Conservation (phyloP, 2,888 invertebrate species). For the Apeira syringaria region DNA sequence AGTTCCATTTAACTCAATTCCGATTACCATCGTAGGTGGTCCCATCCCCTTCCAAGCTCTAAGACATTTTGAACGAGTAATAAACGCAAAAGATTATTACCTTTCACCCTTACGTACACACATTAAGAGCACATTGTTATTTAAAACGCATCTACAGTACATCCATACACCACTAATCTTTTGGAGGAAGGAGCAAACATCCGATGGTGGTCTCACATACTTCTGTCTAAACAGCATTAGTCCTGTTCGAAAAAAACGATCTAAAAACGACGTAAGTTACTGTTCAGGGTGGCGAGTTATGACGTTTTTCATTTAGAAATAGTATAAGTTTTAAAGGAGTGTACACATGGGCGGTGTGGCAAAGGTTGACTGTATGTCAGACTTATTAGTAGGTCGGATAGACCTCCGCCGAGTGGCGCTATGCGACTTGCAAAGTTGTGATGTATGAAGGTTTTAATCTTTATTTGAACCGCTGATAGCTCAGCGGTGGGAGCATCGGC, state of each 20-base stretch:
- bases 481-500: too few relatives aligned
- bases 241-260: slow-evolving; percentile 35
- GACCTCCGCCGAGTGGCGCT: slow-evolving; percentile 78
- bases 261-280: slow-evolving; percentile 43
- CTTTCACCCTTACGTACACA: slow-evolving; percentile 42
- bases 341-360: slow-evolving; percentile 60
- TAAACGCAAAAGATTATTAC: slow-evolving; percentile 21
- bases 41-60: slow-evolving; percentile 2
- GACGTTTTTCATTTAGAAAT: slow-evolving; percentile 37
- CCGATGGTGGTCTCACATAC: slow-evolving; percentile 69
- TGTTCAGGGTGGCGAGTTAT: slow-evolving; percentile 24
- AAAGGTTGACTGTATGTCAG: slow-evolving; percentile 65
- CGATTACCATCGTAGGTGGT: slow-evolving; percentile 26
- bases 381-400: slow-evolving; percentile 63
- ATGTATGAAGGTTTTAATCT: not conserved
- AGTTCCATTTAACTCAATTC: too few relatives aligned
- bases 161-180: slow-evolving; percentile 51
- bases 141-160: slow-evolving; percentile 40
- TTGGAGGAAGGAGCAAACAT: slow-evolving; percentile 65
- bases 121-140: slow-evolving; percentile 59
- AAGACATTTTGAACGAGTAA: slow-evolving; percentile 10
- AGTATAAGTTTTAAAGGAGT: slow-evolving; percentile 56
- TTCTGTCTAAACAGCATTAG: slow-evolving; percentile 69
- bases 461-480: too few relatives aligned
- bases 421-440: slow-evolving; percentile 17